phyloP scores from a whole-genome alignment of 2,888 invertebrate genomes.

The Margaritifera margaritifera region DNA sequence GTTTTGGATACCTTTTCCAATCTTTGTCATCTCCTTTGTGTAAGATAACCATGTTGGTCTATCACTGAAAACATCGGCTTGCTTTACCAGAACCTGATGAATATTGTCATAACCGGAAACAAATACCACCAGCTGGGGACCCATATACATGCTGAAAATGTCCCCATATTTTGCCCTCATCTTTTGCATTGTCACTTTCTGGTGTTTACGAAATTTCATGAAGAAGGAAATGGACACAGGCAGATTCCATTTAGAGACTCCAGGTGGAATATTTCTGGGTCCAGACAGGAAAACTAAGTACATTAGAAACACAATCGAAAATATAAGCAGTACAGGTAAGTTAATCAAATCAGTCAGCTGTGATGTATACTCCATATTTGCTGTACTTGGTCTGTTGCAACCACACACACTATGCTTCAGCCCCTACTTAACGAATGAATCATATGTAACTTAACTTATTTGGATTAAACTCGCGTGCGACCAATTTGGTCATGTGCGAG shows the following conservation, averaged over 20 bases:
- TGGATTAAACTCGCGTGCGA: too few relatives aligned
- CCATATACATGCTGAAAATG: constrained; percentile 31
- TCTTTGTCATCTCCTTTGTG: constrained; percentile 12
- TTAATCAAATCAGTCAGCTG: too few relatives aligned
- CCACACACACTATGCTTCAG: too few relatives aligned
- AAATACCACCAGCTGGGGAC: constrained; percentile 27
- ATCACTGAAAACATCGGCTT: constrained; percentile 23
- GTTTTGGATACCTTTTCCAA: constrained; percentile 18
- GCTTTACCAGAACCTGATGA: constrained; percentile 27
- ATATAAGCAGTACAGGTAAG: background rate
- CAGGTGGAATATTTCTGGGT: constrained; percentile 12
- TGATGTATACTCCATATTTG: too few relatives aligned
- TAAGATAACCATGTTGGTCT: constrained; percentile 29
- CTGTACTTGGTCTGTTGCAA: too few relatives aligned
- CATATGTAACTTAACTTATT: too few relatives aligned
- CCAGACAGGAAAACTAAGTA: background rate
- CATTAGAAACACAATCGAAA: background rate
- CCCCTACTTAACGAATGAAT: too few relatives aligned
- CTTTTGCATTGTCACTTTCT: constrained; percentile 16
- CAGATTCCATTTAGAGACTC: constrained; percentile 13
- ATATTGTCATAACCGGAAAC: constrained; percentile 29
- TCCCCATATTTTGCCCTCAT: constrained; percentile 28
- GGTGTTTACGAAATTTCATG: constrained; percentile 8
- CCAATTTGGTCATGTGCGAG: too few relatives aligned
- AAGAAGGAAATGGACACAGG: constrained; percentile 23